phyloP scores from a whole-genome alignment of 2,113 vertebrate species.

The Rhinopithecus roxellana region DNA sequence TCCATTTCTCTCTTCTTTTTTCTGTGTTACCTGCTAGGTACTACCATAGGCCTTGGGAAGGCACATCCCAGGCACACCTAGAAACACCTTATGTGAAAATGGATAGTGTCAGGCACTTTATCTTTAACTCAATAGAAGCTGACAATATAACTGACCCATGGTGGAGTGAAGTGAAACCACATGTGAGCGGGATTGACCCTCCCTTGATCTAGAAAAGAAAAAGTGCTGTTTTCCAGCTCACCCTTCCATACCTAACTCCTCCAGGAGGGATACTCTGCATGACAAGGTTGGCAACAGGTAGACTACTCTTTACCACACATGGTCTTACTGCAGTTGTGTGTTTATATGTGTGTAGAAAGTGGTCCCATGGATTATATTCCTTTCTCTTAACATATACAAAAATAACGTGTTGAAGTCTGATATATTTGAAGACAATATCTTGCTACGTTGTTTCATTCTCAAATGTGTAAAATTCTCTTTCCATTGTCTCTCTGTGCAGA shows the following conservation, averaged over 20 bases:
- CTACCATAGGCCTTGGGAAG: background rate
- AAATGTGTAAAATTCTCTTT: background rate
- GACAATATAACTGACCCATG: background rate
- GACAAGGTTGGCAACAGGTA: background rate
- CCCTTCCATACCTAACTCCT: background rate
- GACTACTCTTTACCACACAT: background rate
- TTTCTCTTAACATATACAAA: background rate
- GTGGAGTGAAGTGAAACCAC: conserved; percentile 57
- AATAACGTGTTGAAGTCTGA: background rate
- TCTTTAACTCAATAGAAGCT: conserved; percentile 41
- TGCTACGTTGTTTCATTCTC: background rate
- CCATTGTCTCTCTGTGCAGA: background rate
- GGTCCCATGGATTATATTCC: background rate
- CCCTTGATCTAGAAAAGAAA: conserved; percentile 47
- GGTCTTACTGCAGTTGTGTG: background rate
- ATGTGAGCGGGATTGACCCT: conserved; percentile 37
- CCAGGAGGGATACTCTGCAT: background rate
- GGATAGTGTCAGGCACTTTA: background rate
- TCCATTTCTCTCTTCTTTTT: background rate
- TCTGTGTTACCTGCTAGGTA: background rate
- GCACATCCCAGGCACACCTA: conserved; percentile 5
- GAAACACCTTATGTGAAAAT: conserved; percentile 29
- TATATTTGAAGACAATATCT: background rate
- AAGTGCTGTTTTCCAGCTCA: conserved; percentile 7
- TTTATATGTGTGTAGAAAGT: background rate